Percentiles rank a stretch among this genome's conserved stretches.
These are phyloP conservation scores for Dinomys branickii DNA, from an alignment of 2,113 vertebrate genomes.

Conservation along the genomic window DNA sequence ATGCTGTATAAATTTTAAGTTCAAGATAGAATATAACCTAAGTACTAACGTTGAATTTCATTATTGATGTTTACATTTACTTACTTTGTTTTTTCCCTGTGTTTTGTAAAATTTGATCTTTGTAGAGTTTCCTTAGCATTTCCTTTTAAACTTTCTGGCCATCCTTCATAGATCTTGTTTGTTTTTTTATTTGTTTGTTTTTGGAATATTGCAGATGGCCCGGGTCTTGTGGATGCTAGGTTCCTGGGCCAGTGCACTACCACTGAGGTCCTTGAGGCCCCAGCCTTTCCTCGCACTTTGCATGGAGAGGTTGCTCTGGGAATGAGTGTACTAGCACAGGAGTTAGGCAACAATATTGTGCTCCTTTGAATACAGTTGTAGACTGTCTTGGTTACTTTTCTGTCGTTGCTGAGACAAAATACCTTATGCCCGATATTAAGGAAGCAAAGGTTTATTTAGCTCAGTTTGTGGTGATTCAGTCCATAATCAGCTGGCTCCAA, in stretches of 20 bases:
- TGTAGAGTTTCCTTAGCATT: neutral
- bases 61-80: neutral
- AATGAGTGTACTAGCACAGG: neutral
- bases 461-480: too few relatives aligned
- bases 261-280: neutral
- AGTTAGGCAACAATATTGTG: accelerated
- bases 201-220: neutral
- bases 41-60: neutral
- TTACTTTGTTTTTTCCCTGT: neutral
- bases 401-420: too few relatives aligned
- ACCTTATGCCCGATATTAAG: too few relatives aligned
- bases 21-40: neutral
- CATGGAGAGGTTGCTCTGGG: neutral
- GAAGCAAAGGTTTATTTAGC: too few relatives aligned
- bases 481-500: too few relatives aligned
- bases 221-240: neutral
- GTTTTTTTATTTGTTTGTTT: neutral
- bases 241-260: neutral
- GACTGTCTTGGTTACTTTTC: too few relatives aligned
- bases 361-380: neutral
- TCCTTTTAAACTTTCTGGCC: neutral
- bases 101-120: neutral
- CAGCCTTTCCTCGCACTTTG: neutral
- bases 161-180: neutral
- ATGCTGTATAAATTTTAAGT: neutral